Conservation (phyloP, 2,797 vertebrate genomes). For the Micropoecilia bifurca region DNA sequence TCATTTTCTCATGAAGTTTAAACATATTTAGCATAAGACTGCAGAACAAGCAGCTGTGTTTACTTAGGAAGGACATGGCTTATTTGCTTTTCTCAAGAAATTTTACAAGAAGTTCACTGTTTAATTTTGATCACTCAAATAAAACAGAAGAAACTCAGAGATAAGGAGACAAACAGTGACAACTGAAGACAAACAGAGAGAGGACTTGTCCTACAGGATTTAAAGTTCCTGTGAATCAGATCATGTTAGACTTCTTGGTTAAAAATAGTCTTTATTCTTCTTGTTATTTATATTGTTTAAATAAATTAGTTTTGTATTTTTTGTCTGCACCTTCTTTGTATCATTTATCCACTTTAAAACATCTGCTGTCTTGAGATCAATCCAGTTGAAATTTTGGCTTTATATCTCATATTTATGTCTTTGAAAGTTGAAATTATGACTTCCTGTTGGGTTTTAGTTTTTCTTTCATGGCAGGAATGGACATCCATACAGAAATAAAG, state of each 20-base stretch:
- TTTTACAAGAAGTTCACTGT: not conserved
- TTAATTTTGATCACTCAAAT: not conserved
- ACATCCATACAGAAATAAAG: too few relatives aligned
- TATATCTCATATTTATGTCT: too few relatives aligned
- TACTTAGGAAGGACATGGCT: not conserved
- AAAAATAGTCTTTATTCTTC: not conserved
- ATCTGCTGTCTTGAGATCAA: not conserved
- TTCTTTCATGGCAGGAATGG: too few relatives aligned
- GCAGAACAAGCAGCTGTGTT: not conserved
- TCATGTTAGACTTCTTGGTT: not conserved
- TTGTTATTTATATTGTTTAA: slow-evolving; percentile 3
- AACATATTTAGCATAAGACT: not conserved
- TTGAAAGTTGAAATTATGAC: not conserved
- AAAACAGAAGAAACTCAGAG: not conserved
- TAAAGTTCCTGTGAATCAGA: not conserved
- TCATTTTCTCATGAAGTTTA: not conserved
- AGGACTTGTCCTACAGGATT: not conserved
- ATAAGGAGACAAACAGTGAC: not conserved
- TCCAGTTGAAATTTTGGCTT: too few relatives aligned
- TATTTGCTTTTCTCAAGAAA: not conserved
- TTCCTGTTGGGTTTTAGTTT: not conserved
- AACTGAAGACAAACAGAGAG: not conserved
- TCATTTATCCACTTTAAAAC: not conserved
- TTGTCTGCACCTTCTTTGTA: not conserved
- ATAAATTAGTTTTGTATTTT: slow-evolving; percentile 6